Base-by-base conservation (phyloP, 1,140 invertebrate species). In the Leguminivora glycinivorella region DNA sequence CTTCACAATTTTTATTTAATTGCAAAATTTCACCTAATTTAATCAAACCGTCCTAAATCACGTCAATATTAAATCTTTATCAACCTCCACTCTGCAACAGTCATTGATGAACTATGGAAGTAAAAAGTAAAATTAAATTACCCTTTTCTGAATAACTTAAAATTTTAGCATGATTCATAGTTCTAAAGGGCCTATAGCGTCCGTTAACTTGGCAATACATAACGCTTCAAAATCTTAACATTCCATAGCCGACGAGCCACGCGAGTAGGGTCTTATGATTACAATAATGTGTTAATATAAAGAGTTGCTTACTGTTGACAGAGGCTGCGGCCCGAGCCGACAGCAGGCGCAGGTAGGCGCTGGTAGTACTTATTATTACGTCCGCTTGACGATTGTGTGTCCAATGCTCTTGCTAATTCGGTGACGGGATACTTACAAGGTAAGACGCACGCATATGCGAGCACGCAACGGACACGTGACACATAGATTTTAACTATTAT, bases 391-490 rank as follows among this genome's bases (percentile, higher is more conserved):
- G 73, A 70, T 77, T 75, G 76, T 77, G 77, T 79, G 78, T 75
- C 75, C 72, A 31, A 58, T 67, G 74, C 76, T 75, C 70, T 70
- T 74, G 73, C 73, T 77, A 75, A 70, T 72, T 68, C 66, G 78
- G 78, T 80, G 78, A 72, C 72, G 78, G 78, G 73, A 66, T 72
- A 78, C 79, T 81, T 76, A 81, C 78, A 70, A 76, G 77, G 77
- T 79, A 79, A 77, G 78, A 68, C 74, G 26, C 63, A 70, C 74
- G 72, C 56, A 72, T 56, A 70, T 68, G 70, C 72, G 24, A 43
- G 26, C 26, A 56, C 43, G 22, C 31, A 10, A 34, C 56, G 71
- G 60, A 58, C 47, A 5, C 1, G 47, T n/a, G 17, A 22, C 17
- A 7, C 7, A 52, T n/a, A n/a, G 14, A 2, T 17, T 43, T 17